Conservation (phyloP, 2,888 invertebrate species). For the Carpatolechia fugitivella region DNA sequence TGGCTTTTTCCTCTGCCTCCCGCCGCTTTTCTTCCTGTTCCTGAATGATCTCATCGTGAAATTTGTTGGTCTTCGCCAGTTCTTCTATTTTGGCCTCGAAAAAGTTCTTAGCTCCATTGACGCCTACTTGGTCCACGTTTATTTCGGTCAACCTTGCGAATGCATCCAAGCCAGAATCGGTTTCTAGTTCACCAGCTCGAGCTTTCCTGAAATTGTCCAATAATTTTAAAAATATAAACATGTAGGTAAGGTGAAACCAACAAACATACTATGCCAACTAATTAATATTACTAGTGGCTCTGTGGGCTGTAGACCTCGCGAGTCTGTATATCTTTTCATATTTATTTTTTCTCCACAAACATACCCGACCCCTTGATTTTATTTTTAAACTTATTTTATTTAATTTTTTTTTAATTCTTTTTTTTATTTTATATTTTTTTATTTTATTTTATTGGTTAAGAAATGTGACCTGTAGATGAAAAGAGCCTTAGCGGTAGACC, state of each 20-base stretch:
- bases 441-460: too few relatives aligned
- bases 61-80: slow-evolving; percentile 89
- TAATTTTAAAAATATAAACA: background rate
- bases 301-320: too few relatives aligned
- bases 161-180: slow-evolving; percentile 91
- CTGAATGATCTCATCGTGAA: slow-evolving; percentile 94
- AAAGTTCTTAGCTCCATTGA: slow-evolving; percentile 96
- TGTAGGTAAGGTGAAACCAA: background rate
- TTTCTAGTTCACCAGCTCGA: slow-evolving; percentile 91
- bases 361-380: too few relatives aligned
- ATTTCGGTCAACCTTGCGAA: slow-evolving; percentile 93
- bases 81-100: slow-evolving; percentile 98
- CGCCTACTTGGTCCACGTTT: slow-evolving; percentile 95
- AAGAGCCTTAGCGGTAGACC: too few relatives aligned
- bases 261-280: too few relatives aligned
- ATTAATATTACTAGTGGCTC: too few relatives aligned
- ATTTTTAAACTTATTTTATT: too few relatives aligned
- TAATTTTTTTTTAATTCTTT: too few relatives aligned
- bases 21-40: slow-evolving; percentile 94
- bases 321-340: too few relatives aligned
- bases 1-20: slow-evolving; percentile 90
- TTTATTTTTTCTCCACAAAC: too few relatives aligned
- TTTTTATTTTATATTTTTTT: too few relatives aligned
- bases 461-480: too few relatives aligned
- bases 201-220: slow-evolving; percentile 90